A percentile compares a stretch with the other conserved stretches of the same genome.
Evolutionary conservation across 2,888 invertebrate genomes (phyloP).

Genomic region (Drosophila prostipennis): DNA sequence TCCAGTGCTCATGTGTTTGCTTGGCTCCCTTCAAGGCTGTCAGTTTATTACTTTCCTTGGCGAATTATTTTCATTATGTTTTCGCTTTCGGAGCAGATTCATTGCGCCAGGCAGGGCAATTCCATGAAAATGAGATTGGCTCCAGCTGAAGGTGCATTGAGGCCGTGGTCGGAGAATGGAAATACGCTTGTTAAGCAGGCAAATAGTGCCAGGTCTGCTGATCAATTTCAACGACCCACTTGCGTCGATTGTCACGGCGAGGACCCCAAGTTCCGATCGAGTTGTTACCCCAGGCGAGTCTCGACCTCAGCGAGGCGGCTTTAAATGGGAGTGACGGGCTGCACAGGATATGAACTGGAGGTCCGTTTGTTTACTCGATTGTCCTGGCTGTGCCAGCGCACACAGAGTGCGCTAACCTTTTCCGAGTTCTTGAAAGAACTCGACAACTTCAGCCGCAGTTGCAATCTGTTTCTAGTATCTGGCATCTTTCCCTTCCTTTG

Average conservation of each 20-base stretch:
- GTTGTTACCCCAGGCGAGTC: constrained; percentile 39
- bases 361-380: constrained; percentile 48
- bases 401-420: constrained; percentile 57
- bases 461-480: constrained; percentile 36
- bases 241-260: constrained; percentile 17
- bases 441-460: constrained; percentile 46
- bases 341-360: constrained; percentile 60
- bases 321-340: constrained; percentile 55
- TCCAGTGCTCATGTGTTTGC: constrained; percentile 15
- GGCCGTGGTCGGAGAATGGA: constrained; percentile 20
- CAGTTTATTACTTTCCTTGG: constrained; percentile 59
- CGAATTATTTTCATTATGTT: constrained; percentile 64
- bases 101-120: constrained; percentile 15
- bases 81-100: constrained; percentile 33
- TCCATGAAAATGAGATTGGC: constrained; percentile 53
- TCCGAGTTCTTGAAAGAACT: constrained; percentile 56
- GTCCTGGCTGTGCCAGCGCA: constrained; percentile 51
- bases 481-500: constrained; percentile 29
- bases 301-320: constrained; percentile 62
- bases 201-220: constrained; percentile 17
- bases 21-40: constrained; percentile 46
- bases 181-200: constrained; percentile 24
- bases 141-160: constrained; percentile 28
- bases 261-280: constrained; percentile 27
- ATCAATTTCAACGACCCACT: constrained; percentile 33